These are phyloP conservation scores for Eilema sororculum DNA, from an alignment of 2,888 invertebrate genomes.

Conservation along the genomic window DNA sequence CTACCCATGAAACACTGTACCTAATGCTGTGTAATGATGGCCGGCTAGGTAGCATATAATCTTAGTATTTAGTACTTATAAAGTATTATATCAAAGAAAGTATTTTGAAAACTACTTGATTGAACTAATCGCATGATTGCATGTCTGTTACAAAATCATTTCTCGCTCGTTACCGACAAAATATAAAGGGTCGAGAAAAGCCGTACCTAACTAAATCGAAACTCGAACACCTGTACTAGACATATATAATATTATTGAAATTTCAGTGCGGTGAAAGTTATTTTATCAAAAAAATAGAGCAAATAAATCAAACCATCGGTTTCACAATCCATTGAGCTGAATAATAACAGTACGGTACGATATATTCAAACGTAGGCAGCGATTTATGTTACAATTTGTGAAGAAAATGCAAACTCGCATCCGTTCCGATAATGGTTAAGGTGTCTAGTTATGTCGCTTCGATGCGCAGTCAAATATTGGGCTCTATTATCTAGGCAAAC, in stretches of 20 bases:
- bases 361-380: conserved; percentile 37
- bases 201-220: not conserved
- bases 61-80: too few relatives aligned
- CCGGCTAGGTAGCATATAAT: too few relatives aligned
- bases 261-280: conserved; percentile 17
- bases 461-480: conserved; percentile 1
- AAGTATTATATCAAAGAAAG: too few relatives aligned
- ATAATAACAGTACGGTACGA: conserved; percentile 58
- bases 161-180: not conserved
- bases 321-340: conserved; percentile 64
- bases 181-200: not conserved
- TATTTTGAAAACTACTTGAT: too few relatives aligned
- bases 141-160: not conserved
- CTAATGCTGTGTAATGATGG: too few relatives aligned
- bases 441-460: conserved; percentile 32
- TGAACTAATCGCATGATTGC: too few relatives aligned
- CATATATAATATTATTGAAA: conserved; percentile 36
- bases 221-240: conserved; percentile 29
- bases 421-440: conserved; percentile 35
- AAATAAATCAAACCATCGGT: conserved; percentile 54
- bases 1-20: too few relatives aligned
- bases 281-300: conserved; percentile 29
- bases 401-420: conserved; percentile 28
- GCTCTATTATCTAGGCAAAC: not conserved
- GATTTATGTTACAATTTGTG: conserved; percentile 32